These are phyloP conservation scores for Ptilorrhoa leucosticta DNA, from an alignment of 2,113 vertebrate species.

Conservation along the genomic window DNA sequence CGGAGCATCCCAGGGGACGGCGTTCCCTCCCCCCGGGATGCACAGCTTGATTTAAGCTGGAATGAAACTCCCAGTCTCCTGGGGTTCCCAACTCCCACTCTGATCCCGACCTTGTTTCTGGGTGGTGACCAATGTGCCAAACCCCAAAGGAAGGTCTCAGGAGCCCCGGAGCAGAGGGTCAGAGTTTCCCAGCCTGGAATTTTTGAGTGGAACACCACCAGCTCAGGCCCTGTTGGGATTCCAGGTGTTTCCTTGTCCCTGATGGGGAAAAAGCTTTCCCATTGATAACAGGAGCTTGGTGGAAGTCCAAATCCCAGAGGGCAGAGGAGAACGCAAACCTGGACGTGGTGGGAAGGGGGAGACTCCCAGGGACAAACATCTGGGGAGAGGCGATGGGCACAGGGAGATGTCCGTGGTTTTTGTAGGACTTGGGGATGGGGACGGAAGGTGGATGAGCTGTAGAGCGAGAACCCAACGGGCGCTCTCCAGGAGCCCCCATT, in stretches of 20 bases:
- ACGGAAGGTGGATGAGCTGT: neutral
- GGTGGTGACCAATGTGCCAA: neutral
- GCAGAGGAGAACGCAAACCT: neutral
- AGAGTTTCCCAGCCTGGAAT: neutral
- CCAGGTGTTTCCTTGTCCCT: neutral
- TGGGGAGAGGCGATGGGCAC: neutral
- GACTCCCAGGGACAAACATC: too few species aligned
- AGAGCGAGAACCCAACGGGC: neutral
- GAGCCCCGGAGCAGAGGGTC: neutral
- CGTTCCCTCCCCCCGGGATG: neutral
- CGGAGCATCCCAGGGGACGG: neutral
- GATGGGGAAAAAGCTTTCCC: neutral
- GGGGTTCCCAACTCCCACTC: neutral
- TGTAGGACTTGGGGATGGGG: neutral
- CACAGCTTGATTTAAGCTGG: neutral
- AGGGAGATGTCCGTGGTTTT: neutral
- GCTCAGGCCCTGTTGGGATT: neutral
- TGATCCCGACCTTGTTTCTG: accelerated
- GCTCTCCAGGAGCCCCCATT: neutral
- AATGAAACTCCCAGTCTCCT: neutral
- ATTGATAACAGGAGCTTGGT: neutral
- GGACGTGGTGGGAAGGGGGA: neutral
- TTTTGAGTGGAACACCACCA: neutral
- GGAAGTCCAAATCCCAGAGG: neutral
- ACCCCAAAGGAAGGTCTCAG: neutral